Base-by-base conservation (phyloP, 2,888 invertebrate genomes). In the Unio pictorum region DNA sequence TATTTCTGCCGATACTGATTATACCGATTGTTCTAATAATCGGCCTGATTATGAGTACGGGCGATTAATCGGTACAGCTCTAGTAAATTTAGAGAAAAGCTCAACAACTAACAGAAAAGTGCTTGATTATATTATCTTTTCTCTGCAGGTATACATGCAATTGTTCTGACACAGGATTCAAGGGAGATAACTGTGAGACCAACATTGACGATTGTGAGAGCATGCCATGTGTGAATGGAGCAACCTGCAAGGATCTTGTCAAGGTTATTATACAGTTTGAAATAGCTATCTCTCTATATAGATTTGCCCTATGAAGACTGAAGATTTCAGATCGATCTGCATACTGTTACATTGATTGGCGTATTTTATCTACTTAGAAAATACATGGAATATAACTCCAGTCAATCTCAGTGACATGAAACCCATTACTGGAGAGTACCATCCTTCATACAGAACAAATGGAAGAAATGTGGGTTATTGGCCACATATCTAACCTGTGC, bases 121-220 rank as follows among this genome's bases (percentile, higher is more conserved):
- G 45, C 45, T 45, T 45, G 45, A 45, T 45, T 11, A 1, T 8
- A 8, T 45, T 45, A 15, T 45, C 45, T 45, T 45, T 7, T 64
- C 26, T 11, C 69, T 80, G 11, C 75, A 87, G 87, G 45, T 87
- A 81, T 76, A 70, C 73, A 2, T 87, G 87, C 75, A 77, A 87
- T 72, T 87, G 87, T 71, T 72, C 80, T 5, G 83, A 83, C 71
- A 84, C 87, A 30, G 87, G 87, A 4, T 88, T 85, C 73, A 81
- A 73, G 61, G 87, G 87, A 11, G 64, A 58, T 11, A 76, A 78
- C 65, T 87, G 87, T 70, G 67, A 80, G 20, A 60, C 65, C 6
- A 77, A 86, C 74, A 86, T 85, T 54, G 79, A 85, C 66, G 86
- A 86, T 64, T 84, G 84, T 75, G 67, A 71, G 17, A 60, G 61